Evolutionary conservation across 2,888 invertebrate genomes (phyloP), one percentile per base, ranked within the genome.

Genomic region (Mesochorus sp.): DNA sequence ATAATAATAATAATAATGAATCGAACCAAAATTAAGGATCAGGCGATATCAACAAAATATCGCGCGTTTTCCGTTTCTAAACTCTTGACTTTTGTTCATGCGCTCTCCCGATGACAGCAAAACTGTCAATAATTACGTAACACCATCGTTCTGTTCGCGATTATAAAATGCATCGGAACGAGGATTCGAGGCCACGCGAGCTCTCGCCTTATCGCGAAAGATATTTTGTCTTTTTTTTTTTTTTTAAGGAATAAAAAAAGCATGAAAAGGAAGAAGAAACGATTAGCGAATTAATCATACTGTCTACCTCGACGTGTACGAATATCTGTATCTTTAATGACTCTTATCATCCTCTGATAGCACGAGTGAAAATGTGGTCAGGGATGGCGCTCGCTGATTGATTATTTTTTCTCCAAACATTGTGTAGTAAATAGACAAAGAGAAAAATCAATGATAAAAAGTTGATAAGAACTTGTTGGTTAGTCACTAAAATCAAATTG

Each of bases 91-190:
- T 28, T 26, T 24, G 34, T 10, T 26, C 76, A 76, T 76, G 79
- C 78, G 76, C 74, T 72, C 71, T 76, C 47, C 67, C 73, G 39
- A 67, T 82, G 79, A 82, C 80, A 80, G 71, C 21, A 17, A 53
- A n/a, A 28, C 76, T 82, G 79, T 82, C 80, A 82, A 79, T 80
- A 79, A 79, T 82, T 80, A 79, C 66, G 73, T 82, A 80, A 79
- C 44, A n/a, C 5, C 10, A 8, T 14, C 28, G 59, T 59, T 44
- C 44, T 17, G n/a, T 37, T n/a, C 31, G 17, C 62, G 68, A 78
- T 81, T 24, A 39, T 17, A n/a, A n/a, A 59, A 31, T 51, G 57
- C 64, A 64, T 34, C 53, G 42, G 37, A 70, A 39, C 76, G 76
- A 82, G 78, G 21, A 14, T 42, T 61, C 55, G 57, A 75, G 72